A percentile compares a stretch with the other conserved stretches of the same genome.
These are phyloP conservation scores for Cordylochernes scorpioides DNA, from an alignment of 2,888 invertebrate species.

Conservation along the genomic window DNA sequence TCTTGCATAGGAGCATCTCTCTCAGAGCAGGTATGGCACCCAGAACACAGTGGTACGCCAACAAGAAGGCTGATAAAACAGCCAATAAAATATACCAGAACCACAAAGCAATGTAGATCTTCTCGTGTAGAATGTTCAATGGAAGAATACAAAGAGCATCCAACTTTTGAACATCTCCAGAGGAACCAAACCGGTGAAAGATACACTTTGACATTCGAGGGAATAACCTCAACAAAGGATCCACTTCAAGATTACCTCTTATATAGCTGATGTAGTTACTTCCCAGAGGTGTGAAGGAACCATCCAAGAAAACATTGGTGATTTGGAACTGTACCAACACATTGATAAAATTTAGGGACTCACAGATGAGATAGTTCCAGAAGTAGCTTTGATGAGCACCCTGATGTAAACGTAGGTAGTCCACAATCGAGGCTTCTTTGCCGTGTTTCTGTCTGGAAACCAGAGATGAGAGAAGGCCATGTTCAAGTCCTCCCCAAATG, in stretches of 20 bases:
- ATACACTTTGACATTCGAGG: conserved; percentile 72
- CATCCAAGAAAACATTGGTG: conserved; percentile 53
- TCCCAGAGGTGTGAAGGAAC: conserved; percentile 45
- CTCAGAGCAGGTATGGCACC: no score
- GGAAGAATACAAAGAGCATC: conserved; percentile 66
- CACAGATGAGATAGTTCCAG: conserved; percentile 58
- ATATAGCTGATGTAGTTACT: no score
- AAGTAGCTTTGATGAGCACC: conserved; percentile 62
- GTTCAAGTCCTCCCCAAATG: conserved; percentile 58
- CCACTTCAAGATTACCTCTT: conserved; percentile 31
- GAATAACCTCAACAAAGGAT: conserved; percentile 38
- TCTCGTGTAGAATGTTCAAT: conserved; percentile 66
- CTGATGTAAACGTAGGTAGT: conserved; percentile 14
- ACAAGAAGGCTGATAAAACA: no score
- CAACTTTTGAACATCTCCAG: conserved; percentile 57
- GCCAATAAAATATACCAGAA: conserved; percentile 33
- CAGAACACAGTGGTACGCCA: no score
- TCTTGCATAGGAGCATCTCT: no score
- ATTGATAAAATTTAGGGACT: conserved; percentile 53
- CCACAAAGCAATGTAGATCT: conserved; percentile 77
- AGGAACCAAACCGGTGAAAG: conserved; percentile 64
- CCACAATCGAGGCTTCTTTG: no score
- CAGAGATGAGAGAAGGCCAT: conserved; percentile 19
- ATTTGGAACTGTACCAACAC: conserved; percentile 58
- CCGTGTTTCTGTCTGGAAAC: no score